Conservation (phyloP, 2,113 vertebrate genomes). For the Passer domesticus region DNA sequence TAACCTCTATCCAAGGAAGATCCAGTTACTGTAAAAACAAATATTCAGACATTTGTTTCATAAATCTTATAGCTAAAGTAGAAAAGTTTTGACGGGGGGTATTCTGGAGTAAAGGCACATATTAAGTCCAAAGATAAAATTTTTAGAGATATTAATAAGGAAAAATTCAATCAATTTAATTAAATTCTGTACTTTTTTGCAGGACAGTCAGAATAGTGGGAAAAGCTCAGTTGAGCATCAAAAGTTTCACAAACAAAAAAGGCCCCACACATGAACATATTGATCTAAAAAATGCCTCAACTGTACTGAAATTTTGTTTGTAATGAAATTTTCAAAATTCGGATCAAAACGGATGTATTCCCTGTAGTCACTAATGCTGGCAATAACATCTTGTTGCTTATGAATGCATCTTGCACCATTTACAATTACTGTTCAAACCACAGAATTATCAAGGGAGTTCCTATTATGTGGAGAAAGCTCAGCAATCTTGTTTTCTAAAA, state of each 20-base stretch:
- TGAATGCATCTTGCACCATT: slow-evolving; percentile 12
- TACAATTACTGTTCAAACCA: slow-evolving; percentile 8
- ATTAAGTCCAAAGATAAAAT: neutral
- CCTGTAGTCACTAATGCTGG: neutral
- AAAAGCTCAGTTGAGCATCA: neutral
- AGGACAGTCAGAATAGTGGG: neutral
- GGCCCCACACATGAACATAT: neutral
- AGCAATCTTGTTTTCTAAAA: neutral
- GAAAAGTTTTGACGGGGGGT: neutral
- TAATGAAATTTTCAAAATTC: neutral
- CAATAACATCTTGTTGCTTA: slow-evolving; percentile 8
- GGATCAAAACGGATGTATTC: neutral
- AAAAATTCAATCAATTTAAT: neutral
- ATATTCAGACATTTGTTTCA: neutral
- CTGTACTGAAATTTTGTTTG: neutral
- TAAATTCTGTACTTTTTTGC: neutral
- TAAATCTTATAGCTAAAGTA: neutral
- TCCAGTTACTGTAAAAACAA: neutral
- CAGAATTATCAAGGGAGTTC: neutral
- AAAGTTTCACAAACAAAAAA: neutral
- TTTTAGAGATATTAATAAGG: neutral
- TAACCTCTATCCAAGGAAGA: neutral
- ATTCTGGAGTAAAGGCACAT: neutral
- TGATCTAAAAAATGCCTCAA: neutral
- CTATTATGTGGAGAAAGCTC: neutral